Evolutionary conservation across 2,797 vertebrate species (phyloP), one percentile per base, ranked within the genome.

Genomic region (Balearica regulorum): DNA sequence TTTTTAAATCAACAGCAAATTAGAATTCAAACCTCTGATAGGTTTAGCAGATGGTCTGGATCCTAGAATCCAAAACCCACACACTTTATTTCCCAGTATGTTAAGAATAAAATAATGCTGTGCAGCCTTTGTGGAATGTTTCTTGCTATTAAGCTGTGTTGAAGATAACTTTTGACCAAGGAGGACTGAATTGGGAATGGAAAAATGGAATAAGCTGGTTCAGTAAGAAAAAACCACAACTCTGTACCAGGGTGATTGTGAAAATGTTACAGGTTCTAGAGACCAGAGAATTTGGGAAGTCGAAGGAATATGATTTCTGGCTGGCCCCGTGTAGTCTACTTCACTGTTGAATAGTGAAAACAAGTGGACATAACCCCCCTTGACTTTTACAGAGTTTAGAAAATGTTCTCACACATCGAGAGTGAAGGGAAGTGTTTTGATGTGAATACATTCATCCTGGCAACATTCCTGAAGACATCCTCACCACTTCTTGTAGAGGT

Each of bases 1-100:
- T 97, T 97, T 97, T 97, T 97, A 97, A 97, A 97, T 96, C 95
- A 83, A 94, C 96, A 97, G 97, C 94, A 97, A 97, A 97, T 97
- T 97, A 96, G 97, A 97, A 97, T 97, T 97, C 87, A 97, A 93
- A 97, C 92, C 95, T 97, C 97, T 96, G 96, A 97, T 97, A 97
- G 97, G 96, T 97, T 97, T 97, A 97, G 69, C 96, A 97, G 97
- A 97, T 97, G 97, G 97, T 94, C 97, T 97, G 95, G 92, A 97
- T 97, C 92, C 92, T 97, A 95, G 96, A 97, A 97, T 97, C 96
- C 96, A 83, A 97, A 97, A 96, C 97, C 97, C 97, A 97, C 96
- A 97, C 93, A 91, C 68, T 97, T 96, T 91, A 93, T 97, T 97
- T 97, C 94, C 87, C 94, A 96, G 96, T 96, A 94, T 72, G 92